A percentile compares a stretch with the other conserved stretches of the same genome.
phyloP scores from a whole-genome alignment of 2,888 invertebrate genomes.

The Apantesis nais region DNA sequence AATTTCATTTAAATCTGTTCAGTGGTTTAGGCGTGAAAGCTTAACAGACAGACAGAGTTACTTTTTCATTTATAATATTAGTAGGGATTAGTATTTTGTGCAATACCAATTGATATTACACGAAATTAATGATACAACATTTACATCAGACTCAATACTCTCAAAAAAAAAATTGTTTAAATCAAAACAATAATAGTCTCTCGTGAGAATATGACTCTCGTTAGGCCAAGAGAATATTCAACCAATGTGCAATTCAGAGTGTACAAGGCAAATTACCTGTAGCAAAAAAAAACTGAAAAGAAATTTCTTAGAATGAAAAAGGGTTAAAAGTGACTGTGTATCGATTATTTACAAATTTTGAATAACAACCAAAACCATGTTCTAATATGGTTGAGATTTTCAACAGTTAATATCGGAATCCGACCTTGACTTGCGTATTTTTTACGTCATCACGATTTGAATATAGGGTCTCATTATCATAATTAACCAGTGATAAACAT shows the following conservation, averaged over 20 bases:
- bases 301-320: neutral
- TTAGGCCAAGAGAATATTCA: neutral
- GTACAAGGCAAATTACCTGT: neutral
- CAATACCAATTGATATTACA: too few relatives aligned
- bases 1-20: too few relatives aligned
- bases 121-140: neutral
- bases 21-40: too few relatives aligned
- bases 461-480: neutral
- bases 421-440: conserved; percentile 4
- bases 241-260: neutral
- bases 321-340: neutral
- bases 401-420: neutral
- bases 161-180: neutral
- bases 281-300: neutral
- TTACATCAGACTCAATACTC: neutral
- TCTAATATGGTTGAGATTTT: neutral
- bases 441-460: neutral
- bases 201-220: too few relatives aligned
- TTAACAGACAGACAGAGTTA: too few relatives aligned
- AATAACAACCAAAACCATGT: neutral
- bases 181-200: neutral
- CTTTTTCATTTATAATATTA: too few relatives aligned
- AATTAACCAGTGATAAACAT: neutral
- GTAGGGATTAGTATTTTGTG: too few relatives aligned
- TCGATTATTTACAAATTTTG: neutral